Evolutionary conservation across 2,113 vertebrate species (phyloP).

Genomic region (Furnarius figulus): DNA sequence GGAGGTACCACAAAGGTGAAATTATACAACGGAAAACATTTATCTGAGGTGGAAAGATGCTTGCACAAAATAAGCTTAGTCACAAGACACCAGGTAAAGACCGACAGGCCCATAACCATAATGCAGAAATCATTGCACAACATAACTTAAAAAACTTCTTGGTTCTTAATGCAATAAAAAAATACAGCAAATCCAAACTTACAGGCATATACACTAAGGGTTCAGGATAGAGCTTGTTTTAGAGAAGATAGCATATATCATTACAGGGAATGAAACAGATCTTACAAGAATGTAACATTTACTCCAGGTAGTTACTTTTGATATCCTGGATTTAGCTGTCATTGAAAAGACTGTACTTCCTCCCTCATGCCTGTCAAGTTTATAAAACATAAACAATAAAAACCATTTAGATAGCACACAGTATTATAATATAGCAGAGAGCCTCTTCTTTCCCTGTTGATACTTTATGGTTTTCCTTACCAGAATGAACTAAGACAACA

Average conservation of each 20-base stretch:
- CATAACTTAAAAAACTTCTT: neutral
- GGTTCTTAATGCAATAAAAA: neutral
- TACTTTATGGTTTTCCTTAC: neutral
- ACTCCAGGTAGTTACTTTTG: neutral
- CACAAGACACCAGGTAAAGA: neutral
- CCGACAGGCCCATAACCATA: neutral
- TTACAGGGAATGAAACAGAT: neutral
- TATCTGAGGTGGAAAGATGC: neutral
- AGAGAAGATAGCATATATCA: neutral
- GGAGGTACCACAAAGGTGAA: neutral
- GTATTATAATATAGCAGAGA: neutral
- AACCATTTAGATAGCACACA: neutral
- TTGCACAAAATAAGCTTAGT: neutral
- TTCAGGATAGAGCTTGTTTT: neutral
- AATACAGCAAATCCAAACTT: neutral
- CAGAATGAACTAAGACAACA: neutral
- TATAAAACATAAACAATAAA: neutral
- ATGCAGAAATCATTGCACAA: neutral
- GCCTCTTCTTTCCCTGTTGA: neutral
- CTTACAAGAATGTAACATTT: neutral
- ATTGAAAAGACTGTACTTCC: neutral
- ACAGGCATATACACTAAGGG: neutral
- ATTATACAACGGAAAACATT: neutral
- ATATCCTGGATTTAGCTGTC: neutral
- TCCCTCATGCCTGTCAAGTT: rapidly evolving